These are phyloP conservation scores for Melitaea athalia DNA, from an alignment of 2,888 invertebrate species.

Conservation along the genomic window DNA sequence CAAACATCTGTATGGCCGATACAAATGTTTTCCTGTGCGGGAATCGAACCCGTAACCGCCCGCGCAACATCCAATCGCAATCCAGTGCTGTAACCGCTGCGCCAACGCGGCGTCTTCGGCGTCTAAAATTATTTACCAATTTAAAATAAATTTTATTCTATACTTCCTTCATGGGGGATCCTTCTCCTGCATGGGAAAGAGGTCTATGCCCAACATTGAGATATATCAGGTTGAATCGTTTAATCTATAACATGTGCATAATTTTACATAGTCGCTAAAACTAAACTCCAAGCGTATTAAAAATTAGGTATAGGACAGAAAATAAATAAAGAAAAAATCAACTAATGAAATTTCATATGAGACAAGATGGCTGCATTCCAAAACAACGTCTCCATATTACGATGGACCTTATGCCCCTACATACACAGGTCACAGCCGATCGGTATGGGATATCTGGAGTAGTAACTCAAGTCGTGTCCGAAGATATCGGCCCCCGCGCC, in stretches of 20 bases:
- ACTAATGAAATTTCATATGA: slow-evolving; percentile 41
- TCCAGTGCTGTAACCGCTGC: no score
- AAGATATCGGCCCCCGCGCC: slow-evolving; percentile 56
- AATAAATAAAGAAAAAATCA: slow-evolving; percentile 38
- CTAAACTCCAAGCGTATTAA: slow-evolving; percentile 5
- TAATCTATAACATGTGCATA: not conserved
- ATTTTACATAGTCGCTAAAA: slow-evolving; percentile 5
- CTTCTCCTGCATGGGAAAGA: no score
- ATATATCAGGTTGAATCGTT: no score
- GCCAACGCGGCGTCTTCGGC: no score
- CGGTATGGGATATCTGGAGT: slow-evolving; percentile 41
- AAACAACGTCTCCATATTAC: slow-evolving; percentile 27
- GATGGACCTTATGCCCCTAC: slow-evolving; percentile 33
- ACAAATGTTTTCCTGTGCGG: no score
- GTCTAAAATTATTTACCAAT: no score
- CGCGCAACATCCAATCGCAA: no score
- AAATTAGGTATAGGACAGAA: slow-evolving; percentile 37
- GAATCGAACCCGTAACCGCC: no score
- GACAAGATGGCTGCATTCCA: slow-evolving; percentile 52
- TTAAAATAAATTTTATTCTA: no score
- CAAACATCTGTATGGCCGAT: no score
- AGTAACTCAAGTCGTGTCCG: slow-evolving; percentile 51
- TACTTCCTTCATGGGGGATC: no score
- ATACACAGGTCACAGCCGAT: slow-evolving; percentile 33
- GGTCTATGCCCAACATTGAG: no score